These are phyloP conservation scores for Lemur catta DNA, from an alignment of 2,797 vertebrate genomes.

Conservation along the genomic window DNA sequence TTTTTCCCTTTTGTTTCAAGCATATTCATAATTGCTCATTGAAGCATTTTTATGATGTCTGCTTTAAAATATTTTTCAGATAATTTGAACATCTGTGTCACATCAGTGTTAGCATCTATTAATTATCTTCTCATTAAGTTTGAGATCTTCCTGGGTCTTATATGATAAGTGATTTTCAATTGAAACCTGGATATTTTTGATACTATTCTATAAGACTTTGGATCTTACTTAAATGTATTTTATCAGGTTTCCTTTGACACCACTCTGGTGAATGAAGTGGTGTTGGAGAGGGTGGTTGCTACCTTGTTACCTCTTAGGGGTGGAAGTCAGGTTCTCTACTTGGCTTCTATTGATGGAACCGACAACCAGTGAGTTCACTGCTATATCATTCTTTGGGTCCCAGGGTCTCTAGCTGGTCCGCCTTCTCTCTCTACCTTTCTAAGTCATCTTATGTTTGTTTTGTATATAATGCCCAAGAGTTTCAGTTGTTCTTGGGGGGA, in stretches of 20 bases:
- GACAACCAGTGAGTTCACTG: background rate
- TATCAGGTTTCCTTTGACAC: background rate
- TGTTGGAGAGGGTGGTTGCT: too few relatives aligned
- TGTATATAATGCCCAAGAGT: background rate
- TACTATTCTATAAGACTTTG: background rate
- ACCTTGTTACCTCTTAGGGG: background rate
- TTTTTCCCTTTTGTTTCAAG: background rate
- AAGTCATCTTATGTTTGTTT: background rate
- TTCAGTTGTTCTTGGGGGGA: background rate
- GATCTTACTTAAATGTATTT: conserved; percentile 22
- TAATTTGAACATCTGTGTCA: background rate
- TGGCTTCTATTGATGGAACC: background rate
- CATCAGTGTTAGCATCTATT: background rate
- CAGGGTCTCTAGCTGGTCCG: background rate
- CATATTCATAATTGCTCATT: background rate
- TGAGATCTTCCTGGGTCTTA: background rate
- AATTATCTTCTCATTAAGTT: conserved; percentile 1
- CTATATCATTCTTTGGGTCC: background rate
- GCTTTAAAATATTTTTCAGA: background rate
- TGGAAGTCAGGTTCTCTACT: background rate
- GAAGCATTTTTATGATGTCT: background rate
- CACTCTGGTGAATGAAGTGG: background rate
- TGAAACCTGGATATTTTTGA: background rate
- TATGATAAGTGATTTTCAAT: background rate
- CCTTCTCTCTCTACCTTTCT: background rate